Conservation (phyloP, 2,888 invertebrate species). For the Melanotus villosus region DNA sequence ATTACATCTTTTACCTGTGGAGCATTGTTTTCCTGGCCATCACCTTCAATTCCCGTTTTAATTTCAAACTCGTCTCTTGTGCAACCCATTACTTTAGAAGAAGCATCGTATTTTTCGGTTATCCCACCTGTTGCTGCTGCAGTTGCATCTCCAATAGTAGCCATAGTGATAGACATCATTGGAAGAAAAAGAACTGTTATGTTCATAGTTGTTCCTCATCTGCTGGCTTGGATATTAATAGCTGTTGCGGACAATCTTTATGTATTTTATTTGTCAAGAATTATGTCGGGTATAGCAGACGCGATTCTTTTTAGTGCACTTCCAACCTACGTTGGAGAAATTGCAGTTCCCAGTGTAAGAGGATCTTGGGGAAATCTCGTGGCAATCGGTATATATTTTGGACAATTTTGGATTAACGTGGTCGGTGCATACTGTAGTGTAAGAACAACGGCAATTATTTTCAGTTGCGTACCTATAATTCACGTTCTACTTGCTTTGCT, state of each 20-base stretch:
- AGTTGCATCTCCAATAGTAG: slow-evolving; percentile 53
- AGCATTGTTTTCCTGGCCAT: slow-evolving; percentile 59
- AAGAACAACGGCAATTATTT: slow-evolving; percentile 70
- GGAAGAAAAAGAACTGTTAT: slow-evolving; percentile 59
- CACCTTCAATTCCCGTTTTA: slow-evolving; percentile 61
- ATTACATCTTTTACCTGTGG: slow-evolving; percentile 56
- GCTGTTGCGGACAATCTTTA: slow-evolving; percentile 54
- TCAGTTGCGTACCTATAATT: slow-evolving; percentile 72
- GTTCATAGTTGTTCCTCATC: slow-evolving; percentile 57
- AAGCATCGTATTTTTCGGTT: slow-evolving; percentile 61
- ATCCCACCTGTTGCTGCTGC: slow-evolving; percentile 58
- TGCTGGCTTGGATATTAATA: slow-evolving; percentile 55
- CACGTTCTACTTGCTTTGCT: slow-evolving; percentile 72
- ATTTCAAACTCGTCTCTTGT: slow-evolving; percentile 55
- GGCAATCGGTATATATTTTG: slow-evolving; percentile 54
- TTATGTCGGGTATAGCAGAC: slow-evolving; percentile 57
- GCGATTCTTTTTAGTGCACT: slow-evolving; percentile 56
- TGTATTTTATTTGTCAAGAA: slow-evolving; percentile 58
- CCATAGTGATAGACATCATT: slow-evolving; percentile 55
- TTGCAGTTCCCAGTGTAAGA: slow-evolving; percentile 58
- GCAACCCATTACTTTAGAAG: slow-evolving; percentile 57
- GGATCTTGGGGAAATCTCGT: slow-evolving; percentile 60
- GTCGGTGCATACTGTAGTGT: slow-evolving; percentile 73
- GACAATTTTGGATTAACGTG: slow-evolving; percentile 64
- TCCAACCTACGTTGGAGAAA: slow-evolving; percentile 60